These are phyloP conservation scores for Poecilia picta DNA, from an alignment of 2,797 vertebrate genomes.

Conservation along the genomic window DNA sequence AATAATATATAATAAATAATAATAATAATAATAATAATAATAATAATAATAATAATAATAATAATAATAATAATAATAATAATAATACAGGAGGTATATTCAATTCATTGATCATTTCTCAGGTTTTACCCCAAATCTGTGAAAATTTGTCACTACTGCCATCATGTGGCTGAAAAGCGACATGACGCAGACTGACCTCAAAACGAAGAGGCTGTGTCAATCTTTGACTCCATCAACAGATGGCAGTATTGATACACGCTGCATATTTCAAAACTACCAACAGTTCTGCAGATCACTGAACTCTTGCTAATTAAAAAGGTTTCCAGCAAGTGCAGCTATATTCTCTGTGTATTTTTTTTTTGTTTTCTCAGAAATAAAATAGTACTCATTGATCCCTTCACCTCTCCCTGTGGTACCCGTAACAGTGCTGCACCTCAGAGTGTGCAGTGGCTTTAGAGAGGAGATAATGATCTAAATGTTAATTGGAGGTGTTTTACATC, in stretches of 20 bases:
- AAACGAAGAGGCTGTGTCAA: not conserved
- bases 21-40: no score
- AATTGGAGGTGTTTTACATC: conserved; percentile 76
- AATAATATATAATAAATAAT: no score
- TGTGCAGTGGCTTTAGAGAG: conserved; percentile 27
- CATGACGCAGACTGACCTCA: conserved; percentile 1
- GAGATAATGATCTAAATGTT: conserved; percentile 73
- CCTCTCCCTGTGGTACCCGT: not conserved
- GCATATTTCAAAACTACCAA: not conserved
- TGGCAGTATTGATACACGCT: conserved; percentile 63
- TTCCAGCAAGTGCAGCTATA: not conserved
- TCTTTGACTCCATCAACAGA: conserved; percentile 58
- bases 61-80: no score
- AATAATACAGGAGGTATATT: not conserved
- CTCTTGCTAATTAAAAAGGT: not conserved
- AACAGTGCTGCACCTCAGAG: not conserved
- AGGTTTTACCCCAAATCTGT: not conserved
- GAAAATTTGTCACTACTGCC: conserved; percentile 24
- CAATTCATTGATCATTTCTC: not conserved
- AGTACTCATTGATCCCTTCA: not conserved
- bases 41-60: no score
- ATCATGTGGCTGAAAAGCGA: conserved; percentile 9
- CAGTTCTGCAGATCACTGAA: not conserved
- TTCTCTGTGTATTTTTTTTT: not conserved
- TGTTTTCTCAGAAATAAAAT: not conserved